A percentile compares a stretch with the other conserved stretches of the same genome.
Evolutionary conservation across 1,140 invertebrate species (phyloP).

Genomic region (Cecropterus lyciades): DNA sequence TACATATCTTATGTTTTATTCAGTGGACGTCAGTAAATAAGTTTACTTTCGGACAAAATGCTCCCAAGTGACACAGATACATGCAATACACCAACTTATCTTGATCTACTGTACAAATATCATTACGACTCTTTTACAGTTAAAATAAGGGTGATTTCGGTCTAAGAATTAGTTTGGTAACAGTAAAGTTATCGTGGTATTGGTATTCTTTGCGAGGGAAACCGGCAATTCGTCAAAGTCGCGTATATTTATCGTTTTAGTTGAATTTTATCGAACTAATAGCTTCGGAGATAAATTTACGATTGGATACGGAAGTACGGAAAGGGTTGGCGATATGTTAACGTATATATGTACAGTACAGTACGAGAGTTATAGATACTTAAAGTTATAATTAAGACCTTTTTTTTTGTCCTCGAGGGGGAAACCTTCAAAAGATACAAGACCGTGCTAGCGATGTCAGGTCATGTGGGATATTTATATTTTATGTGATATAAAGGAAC

Average conservation of each 20-base stretch:
- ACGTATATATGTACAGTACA: no score
- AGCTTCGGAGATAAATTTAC: conserved; percentile 80
- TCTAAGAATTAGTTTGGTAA: not conserved
- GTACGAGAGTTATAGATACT: no score
- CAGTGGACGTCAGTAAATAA: conserved; percentile 75
- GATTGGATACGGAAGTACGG: conserved; percentile 70
- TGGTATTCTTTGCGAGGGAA: conserved; percentile 74
- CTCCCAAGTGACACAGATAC: conserved; percentile 81
- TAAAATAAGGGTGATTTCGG: conserved; percentile 30
- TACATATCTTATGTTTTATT: conserved; percentile 78
- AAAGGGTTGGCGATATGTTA: conserved; percentile 63
- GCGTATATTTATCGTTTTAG: conserved; percentile 82
- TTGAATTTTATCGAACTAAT: conserved; percentile 84
- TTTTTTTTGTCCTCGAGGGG: no score
- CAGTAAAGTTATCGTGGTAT: conserved; percentile 48
- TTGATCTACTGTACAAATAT: not conserved
- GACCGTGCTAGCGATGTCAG: no score
- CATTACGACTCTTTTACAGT: conserved; percentile 21
- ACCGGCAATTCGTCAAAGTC: conserved; percentile 81
- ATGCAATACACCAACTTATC: conserved; percentile 58
- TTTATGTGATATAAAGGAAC: no score
- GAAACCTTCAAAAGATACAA: no score
- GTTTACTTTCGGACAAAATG: conserved; percentile 78
- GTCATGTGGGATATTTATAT: no score
- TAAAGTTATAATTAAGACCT: no score